Evolutionary conservation across 1,140 invertebrate genomes (phyloP), one percentile per base, ranked within the genome.

Genomic region (Stegodyphus dumicola): DNA sequence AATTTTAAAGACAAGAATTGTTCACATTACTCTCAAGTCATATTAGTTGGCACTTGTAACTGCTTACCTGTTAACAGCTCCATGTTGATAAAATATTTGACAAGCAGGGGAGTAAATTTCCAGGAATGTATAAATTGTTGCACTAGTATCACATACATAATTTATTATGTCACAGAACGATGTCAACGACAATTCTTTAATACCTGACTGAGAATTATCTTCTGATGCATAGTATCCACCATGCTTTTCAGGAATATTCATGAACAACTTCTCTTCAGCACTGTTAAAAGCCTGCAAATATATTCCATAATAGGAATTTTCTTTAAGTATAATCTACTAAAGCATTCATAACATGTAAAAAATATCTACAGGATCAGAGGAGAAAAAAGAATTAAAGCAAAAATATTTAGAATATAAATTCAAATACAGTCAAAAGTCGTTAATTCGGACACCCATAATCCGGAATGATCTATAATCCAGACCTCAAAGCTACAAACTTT

Each of bases 61-160:
- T 33, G 33, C 33, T 91, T 91, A 93, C 93, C 92, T 93, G 66
- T 90, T 89, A 87, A 93, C 89, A 89, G 93, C 93, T 85, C 91
- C 90, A 18, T 92, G 89, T 88, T 90, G 89, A 88, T 93, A 90
- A 90, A 93, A 92, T 89, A 90, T 77, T 88, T 90, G 64, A 87
- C 92, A 90, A 65, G 92, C 90, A 4, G 91, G 89, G 18, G 93
- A 91, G 88, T 94, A 94, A 49, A 93, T 90, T 52, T 93, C 92
- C 64, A 95, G 85, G 87, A 95, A 94, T 87, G 93, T 89, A 80
- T 91, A 91, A 67, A 95, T 88, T 2, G 94, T 95, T 81, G 93
- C 92, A 7, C 93, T 92, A 60, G 93, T 94, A 89, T 96, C 95
- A 84, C 94, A 88, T 15, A 95, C 88, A 88, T 94, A 94, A 49